These are phyloP conservation scores for Hydrozoanthus tunicans DNA, from an alignment of 64 coral and sea anemone species.

Conservation along the genomic window DNA sequence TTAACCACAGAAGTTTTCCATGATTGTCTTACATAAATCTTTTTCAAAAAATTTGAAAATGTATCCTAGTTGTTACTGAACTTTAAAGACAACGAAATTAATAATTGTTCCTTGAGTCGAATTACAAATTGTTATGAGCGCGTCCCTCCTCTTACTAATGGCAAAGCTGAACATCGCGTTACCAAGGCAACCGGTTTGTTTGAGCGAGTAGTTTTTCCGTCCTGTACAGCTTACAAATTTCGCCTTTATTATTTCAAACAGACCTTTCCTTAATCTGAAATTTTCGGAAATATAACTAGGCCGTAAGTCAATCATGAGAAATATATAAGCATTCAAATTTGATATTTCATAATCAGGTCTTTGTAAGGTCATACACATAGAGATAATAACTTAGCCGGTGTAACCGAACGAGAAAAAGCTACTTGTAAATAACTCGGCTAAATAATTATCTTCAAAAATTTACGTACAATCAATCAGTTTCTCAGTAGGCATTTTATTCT, in stretches of 20 bases:
- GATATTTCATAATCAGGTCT: too few species aligned
- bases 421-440: too few species aligned
- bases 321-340: too few species aligned
- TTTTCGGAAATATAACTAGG: too few species aligned
- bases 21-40: neutral
- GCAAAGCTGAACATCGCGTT: neutral
- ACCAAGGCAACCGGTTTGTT: slow-evolving; percentile 44
- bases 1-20: neutral
- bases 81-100: neutral
- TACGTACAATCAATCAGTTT: neutral
- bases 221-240: neutral
- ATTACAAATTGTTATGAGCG: neutral
- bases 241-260: neutral
- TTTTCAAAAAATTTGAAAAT: too few species aligned
- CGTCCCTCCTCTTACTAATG: neutral
- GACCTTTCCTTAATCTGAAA: neutral
- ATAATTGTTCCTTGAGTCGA: neutral
- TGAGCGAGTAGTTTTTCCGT: neutral
- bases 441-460: too few species aligned
- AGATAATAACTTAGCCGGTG: too few species aligned
- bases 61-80: too few species aligned
- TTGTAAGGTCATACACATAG: too few species aligned
- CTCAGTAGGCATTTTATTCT: neutral
- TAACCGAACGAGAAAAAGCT: too few species aligned
- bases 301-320: too few species aligned